These are phyloP conservation scores for Drosophila micromelanica DNA, from an alignment of 1,140 invertebrate genomes.

Conservation along the genomic window DNA sequence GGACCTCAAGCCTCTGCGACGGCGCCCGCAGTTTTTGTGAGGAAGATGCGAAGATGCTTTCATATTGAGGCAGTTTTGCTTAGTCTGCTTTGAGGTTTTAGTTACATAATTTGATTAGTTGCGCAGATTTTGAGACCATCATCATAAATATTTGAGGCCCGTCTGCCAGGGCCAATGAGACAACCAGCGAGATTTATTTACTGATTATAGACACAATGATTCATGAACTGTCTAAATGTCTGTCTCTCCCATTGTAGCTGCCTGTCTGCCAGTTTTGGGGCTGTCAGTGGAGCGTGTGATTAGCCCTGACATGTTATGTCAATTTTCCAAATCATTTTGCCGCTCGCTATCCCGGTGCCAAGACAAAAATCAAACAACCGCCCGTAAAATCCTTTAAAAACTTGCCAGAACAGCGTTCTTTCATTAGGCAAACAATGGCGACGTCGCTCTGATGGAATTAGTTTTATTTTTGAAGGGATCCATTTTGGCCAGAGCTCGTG, in stretches of 20 bases:
- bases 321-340: slow-evolving; percentile 78
- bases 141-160: slow-evolving; percentile 71
- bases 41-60: slow-evolving; percentile 25
- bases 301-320: slow-evolving; percentile 76
- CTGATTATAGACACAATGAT: slow-evolving; percentile 65
- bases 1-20: slow-evolving; percentile 26
- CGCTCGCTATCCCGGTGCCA: not conserved
- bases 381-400: slow-evolving; percentile 72
- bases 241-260: slow-evolving; percentile 29
- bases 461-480: slow-evolving; percentile 69
- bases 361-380: slow-evolving; percentile 58
- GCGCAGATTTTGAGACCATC: slow-evolving; percentile 48
- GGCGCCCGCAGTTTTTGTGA: slow-evolving; percentile 28
- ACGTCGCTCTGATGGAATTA: slow-evolving; percentile 70
- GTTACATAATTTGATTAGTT: slow-evolving; percentile 78
- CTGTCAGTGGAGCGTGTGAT: slow-evolving; percentile 70
- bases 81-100: slow-evolving; percentile 54
- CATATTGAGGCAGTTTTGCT: slow-evolving; percentile 19
- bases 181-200: slow-evolving; percentile 47
- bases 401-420: slow-evolving; percentile 78
- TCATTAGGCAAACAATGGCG: slow-evolving; percentile 78
- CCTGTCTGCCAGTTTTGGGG: not conserved
- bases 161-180: slow-evolving; percentile 25
- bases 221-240: slow-evolving; percentile 62
- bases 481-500: slow-evolving; percentile 49